A percentile compares a stretch with the other conserved stretches of the same genome.
Evolutionary conservation across 2,888 invertebrate genomes (phyloP).

Genomic region (Spodoptera exigua): DNA sequence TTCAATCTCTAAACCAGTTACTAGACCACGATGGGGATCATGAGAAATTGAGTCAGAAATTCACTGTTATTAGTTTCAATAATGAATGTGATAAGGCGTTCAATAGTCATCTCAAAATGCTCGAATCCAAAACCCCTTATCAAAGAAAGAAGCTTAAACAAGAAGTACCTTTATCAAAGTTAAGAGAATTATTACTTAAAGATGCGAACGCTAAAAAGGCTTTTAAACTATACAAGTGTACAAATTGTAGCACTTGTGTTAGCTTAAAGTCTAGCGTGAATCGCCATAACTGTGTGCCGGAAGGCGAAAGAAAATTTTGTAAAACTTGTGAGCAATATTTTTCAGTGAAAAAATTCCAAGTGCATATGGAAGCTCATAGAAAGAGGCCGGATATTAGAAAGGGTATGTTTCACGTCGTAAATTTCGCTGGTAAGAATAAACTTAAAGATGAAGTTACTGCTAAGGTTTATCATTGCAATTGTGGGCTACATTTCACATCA

Average conservation of each 20-base stretch:
- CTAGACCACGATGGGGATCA: slow-evolving; percentile 14
- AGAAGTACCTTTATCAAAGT: background rate
- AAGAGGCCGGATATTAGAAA: slow-evolving; percentile 20
- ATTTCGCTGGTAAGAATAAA: slow-evolving; percentile 45
- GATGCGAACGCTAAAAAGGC: slow-evolving; percentile 2
- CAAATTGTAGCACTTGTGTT: slow-evolving; percentile 28
- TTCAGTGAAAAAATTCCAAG: rapidly evolving
- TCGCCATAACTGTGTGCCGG: slow-evolving; percentile 24
- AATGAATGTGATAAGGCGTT: slow-evolving; percentile 39
- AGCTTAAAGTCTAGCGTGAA: slow-evolving; percentile 1
- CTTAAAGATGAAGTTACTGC: background rate
- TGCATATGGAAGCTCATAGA: slow-evolving; percentile 56
- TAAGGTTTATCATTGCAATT: slow-evolving; percentile 62
- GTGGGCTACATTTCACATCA: slow-evolving; percentile 66
- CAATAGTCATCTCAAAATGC: slow-evolving; percentile 32
- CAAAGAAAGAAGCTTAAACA: slow-evolving; percentile 3
- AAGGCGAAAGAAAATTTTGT: slow-evolving; percentile 12
- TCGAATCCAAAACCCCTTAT: background rate
- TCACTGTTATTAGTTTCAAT: slow-evolving; percentile 39
- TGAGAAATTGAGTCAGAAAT: slow-evolving; percentile 5
- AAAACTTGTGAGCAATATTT: slow-evolving; percentile 41
- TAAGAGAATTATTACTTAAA: background rate
- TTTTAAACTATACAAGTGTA: slow-evolving; percentile 32
- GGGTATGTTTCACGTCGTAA: slow-evolving; percentile 46
- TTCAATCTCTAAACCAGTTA: slow-evolving; percentile 18